A percentile compares a stretch with the other conserved stretches of the same genome.
Evolutionary conservation across 2,113 vertebrate species (phyloP).

Genomic region (Sphaerodactylus townsendi): DNA sequence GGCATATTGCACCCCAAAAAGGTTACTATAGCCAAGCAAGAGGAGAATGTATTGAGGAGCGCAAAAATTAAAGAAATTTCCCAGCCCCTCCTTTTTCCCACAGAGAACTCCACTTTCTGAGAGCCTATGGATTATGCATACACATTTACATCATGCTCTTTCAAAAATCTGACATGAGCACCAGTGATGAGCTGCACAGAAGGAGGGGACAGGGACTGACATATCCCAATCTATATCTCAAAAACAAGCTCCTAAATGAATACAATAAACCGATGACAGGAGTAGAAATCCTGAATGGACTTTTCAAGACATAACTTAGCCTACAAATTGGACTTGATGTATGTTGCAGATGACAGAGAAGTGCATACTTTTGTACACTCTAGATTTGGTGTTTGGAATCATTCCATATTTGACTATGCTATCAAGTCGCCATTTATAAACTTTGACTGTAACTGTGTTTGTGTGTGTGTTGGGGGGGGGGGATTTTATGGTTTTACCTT

Average conservation of each 20-base stretch:
- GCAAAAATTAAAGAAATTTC: constrained; percentile 60
- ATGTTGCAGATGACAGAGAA: neutral
- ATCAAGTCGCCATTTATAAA: neutral
- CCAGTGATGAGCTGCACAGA: constrained; percentile 34
- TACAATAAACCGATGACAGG: constrained; percentile 28
- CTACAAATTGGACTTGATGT: neutral
- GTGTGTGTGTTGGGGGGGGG: too few species aligned
- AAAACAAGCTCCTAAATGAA: neutral
- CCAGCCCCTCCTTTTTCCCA: neutral
- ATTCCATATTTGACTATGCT: constrained; percentile 1
- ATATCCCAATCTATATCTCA: neutral
- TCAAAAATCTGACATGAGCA: constrained; percentile 41
- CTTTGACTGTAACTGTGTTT: too few species aligned
- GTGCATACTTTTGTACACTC: neutral
- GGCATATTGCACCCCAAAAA: too few species aligned
- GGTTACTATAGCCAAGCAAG: too few species aligned
- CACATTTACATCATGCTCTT: constrained; percentile 36
- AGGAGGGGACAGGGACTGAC: constrained; percentile 20
- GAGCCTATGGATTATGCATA: constrained; percentile 57
- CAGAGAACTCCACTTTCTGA: constrained; percentile 48
- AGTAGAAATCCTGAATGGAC: constrained; percentile 21
- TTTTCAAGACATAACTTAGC: neutral
- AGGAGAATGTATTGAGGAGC: neutral
- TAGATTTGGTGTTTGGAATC: constrained; percentile 17
- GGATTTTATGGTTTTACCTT: neutral